Percentiles rank a stretch among this genome's conserved stretches.
phyloP scores from a whole-genome alignment of 2,888 invertebrate species.

The Hyppa rectilinea region DNA sequence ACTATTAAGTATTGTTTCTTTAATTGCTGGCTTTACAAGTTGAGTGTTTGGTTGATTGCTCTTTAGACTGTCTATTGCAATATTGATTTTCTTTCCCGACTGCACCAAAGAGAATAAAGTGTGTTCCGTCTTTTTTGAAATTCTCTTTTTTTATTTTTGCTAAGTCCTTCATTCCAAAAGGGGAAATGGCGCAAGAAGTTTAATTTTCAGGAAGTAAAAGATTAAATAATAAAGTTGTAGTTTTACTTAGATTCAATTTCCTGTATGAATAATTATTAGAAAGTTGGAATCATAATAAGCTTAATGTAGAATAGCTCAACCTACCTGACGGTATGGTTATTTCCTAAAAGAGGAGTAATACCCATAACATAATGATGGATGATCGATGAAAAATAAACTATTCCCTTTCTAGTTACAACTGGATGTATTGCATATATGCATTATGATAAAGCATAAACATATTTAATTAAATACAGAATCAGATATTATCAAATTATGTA shows the following conservation, averaged over 20 bases:
- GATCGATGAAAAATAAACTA: not conserved
- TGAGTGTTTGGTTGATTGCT: conserved; percentile 12
- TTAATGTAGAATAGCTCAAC: conserved; percentile 11
- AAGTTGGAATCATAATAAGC: conserved; percentile 12
- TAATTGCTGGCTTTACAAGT: conserved; percentile 4
- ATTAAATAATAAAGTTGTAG: not conserved
- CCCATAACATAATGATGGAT: not conserved
- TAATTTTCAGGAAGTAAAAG: conserved; percentile 3
- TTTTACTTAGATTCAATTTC: conserved; percentile 3
- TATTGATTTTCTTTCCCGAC: no score
- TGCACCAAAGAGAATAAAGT: no score
- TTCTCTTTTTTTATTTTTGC: no score
- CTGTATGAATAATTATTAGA: conserved; percentile 17
- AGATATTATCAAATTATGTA: not conserved
- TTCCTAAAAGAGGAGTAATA: conserved; percentile 3
- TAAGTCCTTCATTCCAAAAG: no score
- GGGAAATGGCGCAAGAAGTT: not conserved
- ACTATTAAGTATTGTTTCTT: conserved; percentile 11
- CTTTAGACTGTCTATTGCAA: not conserved
- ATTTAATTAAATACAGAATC: not conserved
- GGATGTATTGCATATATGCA: not conserved
- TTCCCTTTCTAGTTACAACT: conserved; percentile 2
- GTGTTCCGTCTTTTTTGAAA: no score
- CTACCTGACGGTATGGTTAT: not conserved
- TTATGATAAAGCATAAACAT: not conserved